These are phyloP conservation scores for Drosophila ficusphila DNA, from an alignment of 1,140 invertebrate genomes.

Conservation along the genomic window DNA sequence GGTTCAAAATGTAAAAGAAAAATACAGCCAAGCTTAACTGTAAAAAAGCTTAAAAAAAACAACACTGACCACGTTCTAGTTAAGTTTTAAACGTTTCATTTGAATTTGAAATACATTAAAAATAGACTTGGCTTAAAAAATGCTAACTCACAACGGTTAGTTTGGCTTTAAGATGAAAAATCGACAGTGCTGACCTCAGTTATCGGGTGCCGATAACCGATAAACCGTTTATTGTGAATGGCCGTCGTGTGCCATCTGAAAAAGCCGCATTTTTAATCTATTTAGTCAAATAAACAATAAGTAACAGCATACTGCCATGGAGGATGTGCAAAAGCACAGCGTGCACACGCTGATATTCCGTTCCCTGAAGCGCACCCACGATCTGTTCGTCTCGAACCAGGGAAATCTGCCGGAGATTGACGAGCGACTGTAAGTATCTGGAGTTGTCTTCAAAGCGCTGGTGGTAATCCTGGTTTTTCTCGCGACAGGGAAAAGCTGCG, in stretches of 20 bases:
- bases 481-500: conserved; percentile 90
- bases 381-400: conserved; percentile 98
- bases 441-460: not conserved
- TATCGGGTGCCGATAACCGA: not conserved
- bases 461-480: not conserved
- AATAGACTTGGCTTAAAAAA: not conserved
- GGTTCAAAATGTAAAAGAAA: no score
- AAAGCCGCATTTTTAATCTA: conserved; percentile 41
- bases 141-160: not conserved
- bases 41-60: no score
- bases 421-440: conserved; percentile 89
- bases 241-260: not conserved
- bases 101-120: no score
- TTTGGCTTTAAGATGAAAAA: not conserved
- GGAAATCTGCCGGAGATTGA: conserved; percentile 93
- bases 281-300: conserved; percentile 24
- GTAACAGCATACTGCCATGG: conserved; percentile 53
- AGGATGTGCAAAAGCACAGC: conserved; percentile 98
- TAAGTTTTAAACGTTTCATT: no score
- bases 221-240: conserved; percentile 2
- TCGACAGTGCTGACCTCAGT: not conserved
- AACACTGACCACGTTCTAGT: no score
- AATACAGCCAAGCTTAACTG: no score
- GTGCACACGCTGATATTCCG: conserved; percentile 98
- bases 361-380: conserved; percentile 98